Evolutionary conservation across 2,797 vertebrate species (phyloP).

Genomic region (Myioborus miniatus): DNA sequence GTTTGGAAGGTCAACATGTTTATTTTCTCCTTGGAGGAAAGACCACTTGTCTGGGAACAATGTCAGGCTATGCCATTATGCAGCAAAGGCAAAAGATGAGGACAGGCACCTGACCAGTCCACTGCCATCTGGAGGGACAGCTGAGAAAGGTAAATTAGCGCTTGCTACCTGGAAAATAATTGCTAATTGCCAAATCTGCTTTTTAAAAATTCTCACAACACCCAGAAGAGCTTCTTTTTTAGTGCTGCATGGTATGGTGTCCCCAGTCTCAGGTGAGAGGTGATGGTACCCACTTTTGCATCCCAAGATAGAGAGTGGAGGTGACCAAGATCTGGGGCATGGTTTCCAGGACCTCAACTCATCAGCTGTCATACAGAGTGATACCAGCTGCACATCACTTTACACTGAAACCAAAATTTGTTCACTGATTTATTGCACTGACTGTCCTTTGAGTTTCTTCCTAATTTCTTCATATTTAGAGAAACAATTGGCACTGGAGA

Average conservation of each 20-base stretch:
- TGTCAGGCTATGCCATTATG: rapidly evolving
- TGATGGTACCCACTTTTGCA: not conserved
- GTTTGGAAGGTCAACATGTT: not conserved
- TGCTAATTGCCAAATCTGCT: not conserved
- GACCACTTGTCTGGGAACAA: not conserved
- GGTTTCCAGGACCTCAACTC: not conserved
- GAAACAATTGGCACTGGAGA: not conserved
- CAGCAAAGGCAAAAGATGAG: not conserved
- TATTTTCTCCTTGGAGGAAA: not conserved
- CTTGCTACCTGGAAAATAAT: not conserved
- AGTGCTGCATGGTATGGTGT: not conserved
- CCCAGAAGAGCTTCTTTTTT: not conserved
- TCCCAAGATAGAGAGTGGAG: not conserved
- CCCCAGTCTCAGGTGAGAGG: not conserved
- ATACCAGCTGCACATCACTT: not conserved
- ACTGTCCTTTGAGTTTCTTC: not conserved
- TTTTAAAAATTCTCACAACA: not conserved
- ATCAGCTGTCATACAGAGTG: not conserved
- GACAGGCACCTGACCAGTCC: not conserved
- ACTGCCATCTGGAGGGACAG: not conserved
- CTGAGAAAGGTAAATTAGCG: not conserved
- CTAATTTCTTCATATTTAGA: not conserved
- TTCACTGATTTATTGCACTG: not conserved
- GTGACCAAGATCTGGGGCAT: not conserved
- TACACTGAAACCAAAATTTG: not conserved